Base-by-base conservation (phyloP, 2,888 invertebrate genomes). In the Leucophenga montana region DNA sequence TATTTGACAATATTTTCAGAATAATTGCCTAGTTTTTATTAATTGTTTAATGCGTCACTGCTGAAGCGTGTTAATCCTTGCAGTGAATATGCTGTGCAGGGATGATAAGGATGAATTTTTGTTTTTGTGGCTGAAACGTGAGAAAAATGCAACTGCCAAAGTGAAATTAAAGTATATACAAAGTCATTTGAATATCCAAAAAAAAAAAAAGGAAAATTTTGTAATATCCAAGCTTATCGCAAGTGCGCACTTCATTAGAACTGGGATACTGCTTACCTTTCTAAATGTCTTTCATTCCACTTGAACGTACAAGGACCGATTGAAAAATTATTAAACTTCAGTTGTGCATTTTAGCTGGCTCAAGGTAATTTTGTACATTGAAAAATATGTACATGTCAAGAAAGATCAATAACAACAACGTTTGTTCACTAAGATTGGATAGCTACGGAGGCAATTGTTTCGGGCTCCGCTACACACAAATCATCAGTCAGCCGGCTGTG, bases 11-110 rank as follows among this genome's bases (percentile, higher is more conserved):
- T 44, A 18, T n/a, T 16, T 61, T 27, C 18, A 16, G 8, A 14
- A 44, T 46, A 20, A 57, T 68, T 74, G 70, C 73, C 68, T 72
- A 73, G 66, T 73, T 70, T 82, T 79, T 81, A 82, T 82, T 82
- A 81, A 81, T 82, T 83, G 72, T 79, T 78, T 81, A 81, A 81
- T 73, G 74, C 78, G 13, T 48, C 33, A 65, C 18, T 57, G 50
- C n/a, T 39, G 14, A 13, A 14, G 22, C 62, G 27, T 48, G 8
- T 48, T 64, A 64, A 64, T 64, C 46, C 62, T 9, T n/a, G 31
- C 8, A 5, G 9, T 5, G 11, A 39, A 11, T 39, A 39, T 39
- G 59, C 44, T 50, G 67, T 33, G 75, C 68, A 61, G 56, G 56
- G 66, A 46, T 72, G 76, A 77, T 77, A 77, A 77, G 70, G 69